Evolutionary conservation across 2,888 invertebrate genomes (phyloP).

Genomic region (Megaustenia siamemsis): DNA sequence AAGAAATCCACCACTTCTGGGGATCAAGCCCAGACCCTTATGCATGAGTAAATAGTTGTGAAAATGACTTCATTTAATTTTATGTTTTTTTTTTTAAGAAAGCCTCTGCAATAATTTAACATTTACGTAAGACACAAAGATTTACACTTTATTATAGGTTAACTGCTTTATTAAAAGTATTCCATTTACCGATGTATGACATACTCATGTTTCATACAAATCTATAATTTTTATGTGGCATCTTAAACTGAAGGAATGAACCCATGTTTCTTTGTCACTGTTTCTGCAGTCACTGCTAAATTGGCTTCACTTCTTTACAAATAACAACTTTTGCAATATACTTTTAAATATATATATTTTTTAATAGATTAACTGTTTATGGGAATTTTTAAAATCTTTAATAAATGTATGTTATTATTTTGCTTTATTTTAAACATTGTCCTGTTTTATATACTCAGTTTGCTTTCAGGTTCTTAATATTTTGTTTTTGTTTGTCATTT

Average conservation of each 20-base stretch:
- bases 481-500: background rate
- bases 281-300: background rate
- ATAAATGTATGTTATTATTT: no score
- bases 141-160: no score
- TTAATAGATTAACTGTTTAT: background rate
- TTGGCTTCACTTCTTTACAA: background rate
- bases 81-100: no score
- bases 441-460: background rate
- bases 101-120: no score
- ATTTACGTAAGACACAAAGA: no score
- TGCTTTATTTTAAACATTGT: background rate
- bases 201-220: background rate
- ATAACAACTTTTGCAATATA: background rate
- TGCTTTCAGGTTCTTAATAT: no score
- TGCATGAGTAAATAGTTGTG: no score
- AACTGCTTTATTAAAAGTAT: background rate
- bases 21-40: no score
- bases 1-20: no score
- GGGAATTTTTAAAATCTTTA: no score
- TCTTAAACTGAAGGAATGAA: slow-evolving; percentile 1
- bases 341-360: background rate
- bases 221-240: no score
- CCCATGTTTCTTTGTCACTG: background rate
- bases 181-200: background rate
- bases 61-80: no score